A percentile compares a stretch with the other conserved stretches of the same genome.
Evolutionary conservation across 2,888 invertebrate species (phyloP).

Genomic region (Neuroscelio doddi): DNA sequence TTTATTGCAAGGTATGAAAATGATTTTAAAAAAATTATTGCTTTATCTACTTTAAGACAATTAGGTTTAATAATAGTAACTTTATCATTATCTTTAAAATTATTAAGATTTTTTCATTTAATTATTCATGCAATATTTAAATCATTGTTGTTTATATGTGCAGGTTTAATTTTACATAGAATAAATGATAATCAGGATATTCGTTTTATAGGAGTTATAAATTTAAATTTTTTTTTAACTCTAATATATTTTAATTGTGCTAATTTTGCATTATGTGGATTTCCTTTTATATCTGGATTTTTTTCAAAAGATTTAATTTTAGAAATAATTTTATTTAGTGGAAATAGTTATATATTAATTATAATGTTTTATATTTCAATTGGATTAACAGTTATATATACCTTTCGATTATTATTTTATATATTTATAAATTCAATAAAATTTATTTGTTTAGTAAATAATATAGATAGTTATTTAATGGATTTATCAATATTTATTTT

Average conservation of each 20-base stretch:
- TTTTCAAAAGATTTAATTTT: conserved; percentile 72
- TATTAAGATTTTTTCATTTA: conserved; percentile 82
- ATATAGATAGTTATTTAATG: conserved; percentile 34
- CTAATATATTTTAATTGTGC: conserved; percentile 75
- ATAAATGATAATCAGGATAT: conserved; percentile 79
- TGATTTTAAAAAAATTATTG: conserved; percentile 86
- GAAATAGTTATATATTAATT: conserved; percentile 47
- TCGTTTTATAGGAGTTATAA: conserved; percentile 76
- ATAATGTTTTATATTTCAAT: conserved; percentile 50
- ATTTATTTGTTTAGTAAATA: conserved; percentile 41
- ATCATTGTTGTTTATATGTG: conserved; percentile 82
- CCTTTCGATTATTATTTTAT: conserved; percentile 55
- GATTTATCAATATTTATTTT: conserved; percentile 48
- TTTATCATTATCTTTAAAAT: conserved; percentile 74
- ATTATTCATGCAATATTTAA: conserved; percentile 85
- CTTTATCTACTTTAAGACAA: conserved; percentile 83
- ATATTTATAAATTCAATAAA: conserved; percentile 35
- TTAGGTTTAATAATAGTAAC: conserved; percentile 82
- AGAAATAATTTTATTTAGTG: conserved; percentile 62
- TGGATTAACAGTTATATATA: conserved; percentile 54
- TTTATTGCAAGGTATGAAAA: conserved; percentile 78
- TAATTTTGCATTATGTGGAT: conserved; percentile 77
- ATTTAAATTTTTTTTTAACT: conserved; percentile 74
- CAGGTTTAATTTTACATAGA: conserved; percentile 80
- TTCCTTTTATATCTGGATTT: conserved; percentile 79